Base-by-base conservation (phyloP, 2,113 vertebrate genomes). In the Trochalopteron elliotii region DNA sequence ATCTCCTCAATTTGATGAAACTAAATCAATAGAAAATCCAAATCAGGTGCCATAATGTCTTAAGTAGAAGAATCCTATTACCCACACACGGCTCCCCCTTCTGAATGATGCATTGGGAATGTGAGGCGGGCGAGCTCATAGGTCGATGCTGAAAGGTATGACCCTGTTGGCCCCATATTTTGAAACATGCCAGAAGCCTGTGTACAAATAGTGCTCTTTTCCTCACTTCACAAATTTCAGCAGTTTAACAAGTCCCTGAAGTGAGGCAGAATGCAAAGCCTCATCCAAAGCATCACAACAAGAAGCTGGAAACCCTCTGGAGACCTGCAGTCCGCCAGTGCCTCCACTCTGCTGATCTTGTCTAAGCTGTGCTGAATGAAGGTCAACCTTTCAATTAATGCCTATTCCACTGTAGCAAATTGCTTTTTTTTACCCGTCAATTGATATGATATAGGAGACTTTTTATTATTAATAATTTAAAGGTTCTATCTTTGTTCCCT, bases 151-250 rank as follows among this genome's bases (percentile, higher is more conserved):
- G 37, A 94, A 85, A 95, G 71, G 40, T 93, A 65, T 94, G 96
- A 97, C 93, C 96, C 76, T 90, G 39, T 57, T 95, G 94, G 89
- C 94, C 93, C 87, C 64, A 17, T 83, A 82, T 83, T 96, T 94
- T 98, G 96, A 97, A 94, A 97, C 96, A 88, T 93, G 92, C 94
- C 97, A 97, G 93, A 75, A 95, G 85, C 71, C 93, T 94, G 69
- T 74, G 78, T 88, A 93, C 44, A 94, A 74, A 95, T 90, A 52
- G 40, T 4, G 6, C 37, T 76, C 87, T 94, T 94, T 96, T 96
- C 88, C 68, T 59, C 75, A 89, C 67, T 78, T 95, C 94, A 80
- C 28, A 60, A 74, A 90, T 68, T 94, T 95, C 90, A 89, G 88
- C 76, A 71, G 75, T 93, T 96, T 96, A 96, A 95, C 96, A 97